Percentiles rank a stretch among this genome's conserved stretches.
Evolutionary conservation across 2,113 vertebrate species (phyloP).

Genomic region (Podarcis muralis): DNA sequence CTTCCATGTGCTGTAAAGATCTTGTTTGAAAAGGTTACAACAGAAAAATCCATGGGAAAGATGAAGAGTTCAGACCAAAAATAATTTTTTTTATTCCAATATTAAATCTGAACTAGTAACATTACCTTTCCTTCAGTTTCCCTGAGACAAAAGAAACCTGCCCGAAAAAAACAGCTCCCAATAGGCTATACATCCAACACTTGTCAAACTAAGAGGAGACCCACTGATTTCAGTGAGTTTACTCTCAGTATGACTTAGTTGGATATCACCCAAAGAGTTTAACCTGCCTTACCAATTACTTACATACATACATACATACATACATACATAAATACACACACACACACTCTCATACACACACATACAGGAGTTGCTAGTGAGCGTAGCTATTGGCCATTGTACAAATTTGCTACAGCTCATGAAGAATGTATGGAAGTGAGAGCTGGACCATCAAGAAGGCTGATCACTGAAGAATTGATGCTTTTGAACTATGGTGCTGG

Average conservation of each 20-base stretch:
- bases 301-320: not conserved
- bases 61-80: not conserved
- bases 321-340: not conserved
- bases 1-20: not conserved
- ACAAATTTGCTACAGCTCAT: not conserved
- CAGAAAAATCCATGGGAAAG: constrained; percentile 17
- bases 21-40: not conserved
- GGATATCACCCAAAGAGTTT: not conserved
- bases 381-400: no score
- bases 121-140: not conserved
- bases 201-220: no score
- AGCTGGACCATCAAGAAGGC: no score
- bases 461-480: no score
- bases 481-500: no score
- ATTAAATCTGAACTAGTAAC: not conserved
- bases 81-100: accelerated
- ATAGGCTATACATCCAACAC: no score
- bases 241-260: no score
- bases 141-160: not conserved
- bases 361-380: no score
- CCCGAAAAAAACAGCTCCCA: not conserved
- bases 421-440: not conserved
- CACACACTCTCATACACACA: not conserved
- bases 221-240: no score
- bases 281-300: no score